Evolutionary conservation across 2,797 vertebrate genomes (phyloP).

Genomic region (Alca torda): DNA sequence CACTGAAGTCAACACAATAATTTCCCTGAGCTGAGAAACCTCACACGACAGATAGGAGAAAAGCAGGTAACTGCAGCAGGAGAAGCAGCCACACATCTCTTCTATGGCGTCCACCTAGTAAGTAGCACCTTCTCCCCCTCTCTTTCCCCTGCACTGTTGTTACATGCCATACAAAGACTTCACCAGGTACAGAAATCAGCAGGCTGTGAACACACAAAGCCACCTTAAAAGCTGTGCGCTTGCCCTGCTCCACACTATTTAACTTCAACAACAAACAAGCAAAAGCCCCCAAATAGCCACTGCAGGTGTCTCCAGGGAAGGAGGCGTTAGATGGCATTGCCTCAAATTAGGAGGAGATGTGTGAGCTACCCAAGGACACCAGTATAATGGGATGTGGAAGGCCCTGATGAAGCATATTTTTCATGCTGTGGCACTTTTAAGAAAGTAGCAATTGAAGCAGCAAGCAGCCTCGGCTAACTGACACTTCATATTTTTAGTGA

Average conservation of each 20-base stretch:
- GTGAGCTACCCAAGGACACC: background rate
- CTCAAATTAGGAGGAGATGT: background rate
- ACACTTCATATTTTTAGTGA: background rate
- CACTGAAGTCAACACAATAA: background rate
- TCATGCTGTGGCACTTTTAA: background rate
- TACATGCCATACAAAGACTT: background rate
- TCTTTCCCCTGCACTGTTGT: background rate
- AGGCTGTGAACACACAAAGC: background rate
- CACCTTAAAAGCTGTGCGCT: background rate
- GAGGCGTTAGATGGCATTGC: background rate
- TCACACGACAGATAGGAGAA: background rate
- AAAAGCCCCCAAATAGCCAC: background rate
- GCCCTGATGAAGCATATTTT: conserved; percentile 11
- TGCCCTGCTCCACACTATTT: background rate
- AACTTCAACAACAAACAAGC: background rate
- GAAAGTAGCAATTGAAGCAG: conserved; percentile 28
- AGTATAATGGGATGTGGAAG: background rate
- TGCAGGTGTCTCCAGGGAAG: background rate
- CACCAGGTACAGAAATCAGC: background rate
- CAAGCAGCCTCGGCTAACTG: background rate
- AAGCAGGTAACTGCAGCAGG: background rate
- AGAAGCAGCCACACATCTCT: background rate
- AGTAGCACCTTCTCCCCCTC: background rate
- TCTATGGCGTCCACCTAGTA: background rate
- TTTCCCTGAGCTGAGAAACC: background rate